Base-by-base conservation (phyloP, 2,113 vertebrate genomes). In the Lophotis ruficrista region DNA sequence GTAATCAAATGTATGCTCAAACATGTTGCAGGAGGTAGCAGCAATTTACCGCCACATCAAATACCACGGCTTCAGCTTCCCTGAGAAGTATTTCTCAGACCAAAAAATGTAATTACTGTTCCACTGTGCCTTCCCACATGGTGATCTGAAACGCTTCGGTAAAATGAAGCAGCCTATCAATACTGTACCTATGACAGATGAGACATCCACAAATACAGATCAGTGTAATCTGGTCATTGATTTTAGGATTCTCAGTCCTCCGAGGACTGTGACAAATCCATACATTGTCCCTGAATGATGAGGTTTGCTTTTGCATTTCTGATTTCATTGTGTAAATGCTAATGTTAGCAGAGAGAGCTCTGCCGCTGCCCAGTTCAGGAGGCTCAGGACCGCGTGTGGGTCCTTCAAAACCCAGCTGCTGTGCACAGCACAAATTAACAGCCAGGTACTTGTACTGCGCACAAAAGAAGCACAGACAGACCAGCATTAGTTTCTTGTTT, bases 91-190 rank as follows among this genome's bases (percentile, higher is more conserved):
- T 77, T 94, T 93, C 50, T 90, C 62, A 57, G 78, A 91, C 58
- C 37, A 86, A 82, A 90, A 93, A 83, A 93, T 66, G 65, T 82
- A 90, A 96, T 96, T 94, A 66, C n/a, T 15, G 2, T 64, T 87
- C 38, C 68, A 8, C 30, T 37, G n/a, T 92, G 69, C 77, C 77
- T 91, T 43, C 80, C 89, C 89, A 60, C 51, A 8, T 10, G 87
- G 93, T 75, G 70, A 86, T 71, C 92, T 24, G 17, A 94, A 95
- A 90, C 6, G 31, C 54, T 93, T 87, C 31, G 8, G 48, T 47
- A 95, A 91, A 90, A 93, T 87, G 89, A 96, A 95, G 95, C 54
- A 77, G 88, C 89, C 88, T 96, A 91, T 97, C 96, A 95, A 95
- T 95, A 95, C 68, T 48, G 56, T 75, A 84, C 97, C 94, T 95